Evolutionary conservation across 2,113 vertebrate genomes (phyloP).

Genomic region (Suncus etruscus): DNA sequence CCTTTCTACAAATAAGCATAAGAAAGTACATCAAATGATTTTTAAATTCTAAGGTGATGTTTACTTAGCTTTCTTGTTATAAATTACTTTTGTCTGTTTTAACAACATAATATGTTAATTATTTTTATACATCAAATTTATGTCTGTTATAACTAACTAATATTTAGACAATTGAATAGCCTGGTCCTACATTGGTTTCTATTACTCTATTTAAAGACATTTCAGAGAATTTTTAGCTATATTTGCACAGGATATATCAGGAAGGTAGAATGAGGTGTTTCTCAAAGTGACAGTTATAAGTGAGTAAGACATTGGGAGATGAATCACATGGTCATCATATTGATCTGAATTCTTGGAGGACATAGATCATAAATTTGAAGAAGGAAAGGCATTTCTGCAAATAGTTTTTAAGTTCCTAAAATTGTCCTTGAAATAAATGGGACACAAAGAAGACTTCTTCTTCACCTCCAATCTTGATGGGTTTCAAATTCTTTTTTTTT

Average conservation of each 20-base stretch:
- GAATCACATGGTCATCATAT: slow-evolving; percentile 69
- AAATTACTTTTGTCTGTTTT: slow-evolving; percentile 37
- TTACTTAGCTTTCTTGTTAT: background rate
- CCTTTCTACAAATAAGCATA: slow-evolving; percentile 12
- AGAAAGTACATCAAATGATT: background rate
- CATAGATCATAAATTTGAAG: slow-evolving; percentile 69
- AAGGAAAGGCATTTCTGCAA: slow-evolving; percentile 55
- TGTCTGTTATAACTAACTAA: slow-evolving; percentile 37
- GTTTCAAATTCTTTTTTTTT: background rate
- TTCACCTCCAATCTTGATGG: background rate
- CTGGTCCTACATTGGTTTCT: background rate
- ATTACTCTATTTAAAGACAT: slow-evolving; percentile 44
- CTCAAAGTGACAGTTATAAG: slow-evolving; percentile 69
- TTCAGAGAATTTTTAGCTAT: slow-evolving; percentile 41
- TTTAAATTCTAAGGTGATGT: background rate
- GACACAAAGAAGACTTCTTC: background rate
- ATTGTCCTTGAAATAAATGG: slow-evolving; percentile 52
- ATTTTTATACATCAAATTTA: slow-evolving; percentile 1
- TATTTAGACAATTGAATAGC: slow-evolving; percentile 2
- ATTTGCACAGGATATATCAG: background rate
- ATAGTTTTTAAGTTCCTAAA: slow-evolving; percentile 12
- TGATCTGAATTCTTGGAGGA: slow-evolving; percentile 74
- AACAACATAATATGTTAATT: background rate
- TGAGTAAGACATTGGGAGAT: slow-evolving; percentile 68
- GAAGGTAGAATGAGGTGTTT: slow-evolving; percentile 54